Evolutionary conservation across 2,888 invertebrate species (phyloP), one percentile per base, ranked within the genome.

Genomic region (Coleophora deauratella): DNA sequence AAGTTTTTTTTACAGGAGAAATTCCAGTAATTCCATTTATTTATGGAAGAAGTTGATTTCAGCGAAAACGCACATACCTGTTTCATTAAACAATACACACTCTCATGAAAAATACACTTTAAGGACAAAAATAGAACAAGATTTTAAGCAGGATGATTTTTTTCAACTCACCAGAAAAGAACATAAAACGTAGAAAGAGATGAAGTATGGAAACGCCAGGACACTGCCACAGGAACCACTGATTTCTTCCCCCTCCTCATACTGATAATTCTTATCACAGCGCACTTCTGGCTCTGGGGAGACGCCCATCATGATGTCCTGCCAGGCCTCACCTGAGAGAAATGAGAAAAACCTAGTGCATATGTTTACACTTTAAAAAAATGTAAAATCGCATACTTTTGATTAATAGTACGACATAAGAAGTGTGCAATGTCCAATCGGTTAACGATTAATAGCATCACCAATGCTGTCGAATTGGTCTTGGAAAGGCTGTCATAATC

Each of bases 181-280:
- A 80, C 99, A 99, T 31, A 99, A 89, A 46, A 99, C 92, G 58
- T 98, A 99, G 85, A 99, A 99, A 0, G 98, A 98, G 77, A 99
- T 99, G 78, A 99, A 99, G 84, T 98, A 99, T 6, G 98, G 96
- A 79, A 96, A 97, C 12, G 99, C 97, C 62, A 98, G 91, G 67
- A 92, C 91, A 14, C 92, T 94, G 33, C 99, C 99, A 65, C 99
- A 99, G 6, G 21, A 21, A 6, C 21, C 21, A 36, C 86, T 81
- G 1, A 61, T 67, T 0, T 73, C 65, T 0, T 72, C 60, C 0
- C 46, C 45, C 0, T 63, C 51, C 79, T 87, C 51, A 89, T 90
- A 61, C 86, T 87, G 8, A 90, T 91, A 74, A 90, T 97, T 62
- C 88, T 91, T 42, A 0, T 49, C 52, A 0, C 79, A 78, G 0